Conservation (phyloP, 2,113 vertebrate species). For the Pelvicachromis taeniatus region DNA sequence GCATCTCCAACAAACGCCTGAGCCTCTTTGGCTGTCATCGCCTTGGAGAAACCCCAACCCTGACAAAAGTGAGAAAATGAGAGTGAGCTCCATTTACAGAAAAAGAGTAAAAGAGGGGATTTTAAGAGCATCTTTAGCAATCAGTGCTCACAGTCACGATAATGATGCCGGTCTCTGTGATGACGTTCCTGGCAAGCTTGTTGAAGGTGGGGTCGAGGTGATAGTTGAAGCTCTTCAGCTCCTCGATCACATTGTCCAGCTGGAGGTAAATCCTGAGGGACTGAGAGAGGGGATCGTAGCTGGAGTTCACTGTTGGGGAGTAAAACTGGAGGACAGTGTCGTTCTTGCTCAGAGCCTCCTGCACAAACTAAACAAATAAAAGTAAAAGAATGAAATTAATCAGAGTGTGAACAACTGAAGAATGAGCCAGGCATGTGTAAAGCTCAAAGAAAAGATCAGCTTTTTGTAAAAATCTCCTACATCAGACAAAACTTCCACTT, state of each 20-base stretch:
- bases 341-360: slow-evolving; percentile 52
- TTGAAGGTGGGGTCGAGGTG: slow-evolving; percentile 82
- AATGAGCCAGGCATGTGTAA: background rate
- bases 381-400: background rate
- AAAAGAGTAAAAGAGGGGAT: accelerated
- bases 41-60: slow-evolving; percentile 88
- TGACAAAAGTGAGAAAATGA: slow-evolving; percentile 29
- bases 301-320: slow-evolving; percentile 76
- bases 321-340: slow-evolving; percentile 80
- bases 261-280: slow-evolving; percentile 73
- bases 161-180: slow-evolving; percentile 68
- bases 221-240: slow-evolving; percentile 81
- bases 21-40: slow-evolving; percentile 86
- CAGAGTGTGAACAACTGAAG: background rate
- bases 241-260: slow-evolving; percentile 78
- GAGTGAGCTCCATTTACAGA: background rate
- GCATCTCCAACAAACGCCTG: slow-evolving; percentile 87
- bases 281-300: slow-evolving; percentile 58
- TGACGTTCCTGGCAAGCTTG: slow-evolving; percentile 41
- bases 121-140: background rate
- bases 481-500: background rate
- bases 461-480: background rate
- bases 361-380: slow-evolving; percentile 63
- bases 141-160: slow-evolving; percentile 58
- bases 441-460: background rate